Base-by-base conservation (phyloP, 1,140 invertebrate species). In the Heliothis subflexa region DNA sequence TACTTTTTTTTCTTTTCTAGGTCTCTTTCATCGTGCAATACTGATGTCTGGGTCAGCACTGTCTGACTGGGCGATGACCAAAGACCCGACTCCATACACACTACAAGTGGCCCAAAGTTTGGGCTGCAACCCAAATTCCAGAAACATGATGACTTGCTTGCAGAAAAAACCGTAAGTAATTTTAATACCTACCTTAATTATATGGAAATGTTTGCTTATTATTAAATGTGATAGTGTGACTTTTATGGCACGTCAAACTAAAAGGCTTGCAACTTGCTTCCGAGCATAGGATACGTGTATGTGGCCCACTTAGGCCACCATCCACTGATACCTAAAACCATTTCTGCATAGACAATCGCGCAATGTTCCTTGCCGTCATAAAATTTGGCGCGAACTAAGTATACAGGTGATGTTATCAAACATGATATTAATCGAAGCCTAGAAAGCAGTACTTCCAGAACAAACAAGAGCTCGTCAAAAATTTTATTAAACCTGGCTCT, bases 1-100 rank as follows among this genome's bases (percentile, higher is more conserved):
- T 5, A 14, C 45, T 71, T 66, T 61, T 66, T 61, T 28, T 50
- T 40, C 72, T 74, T 25, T 95, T 94, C 3, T 94, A 98, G 98
- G 96, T 85, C 92, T 99, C 71, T 99, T 99, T 89, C 97, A 98
- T 84, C 96, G 98, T 62, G 98, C 98, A 0, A 98, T 99, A 78
- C 95, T 99, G 11, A 99, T 99, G 97, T 98, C 98, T 45, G 99
- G 99, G 0, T 98, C 98, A 3, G 98, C 98, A 0, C 92, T 99
- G 57, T 97, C 97, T 70, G 97, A 97, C 81, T 99, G 98, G 97
- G 98, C 98, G 0, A 95, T 99, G 85, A 97, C 97, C 3, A 96
- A 96, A 86, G 97, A 98, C 82, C 97, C 98, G 0, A 88, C 97
- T 0, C 96, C 97, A 85, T 97, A 97, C 78, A 98, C 97, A 0